Evolutionary conservation across 2,888 invertebrate genomes (phyloP), one percentile per base, ranked within the genome.

Genomic region (Agrypnus murinus): DNA sequence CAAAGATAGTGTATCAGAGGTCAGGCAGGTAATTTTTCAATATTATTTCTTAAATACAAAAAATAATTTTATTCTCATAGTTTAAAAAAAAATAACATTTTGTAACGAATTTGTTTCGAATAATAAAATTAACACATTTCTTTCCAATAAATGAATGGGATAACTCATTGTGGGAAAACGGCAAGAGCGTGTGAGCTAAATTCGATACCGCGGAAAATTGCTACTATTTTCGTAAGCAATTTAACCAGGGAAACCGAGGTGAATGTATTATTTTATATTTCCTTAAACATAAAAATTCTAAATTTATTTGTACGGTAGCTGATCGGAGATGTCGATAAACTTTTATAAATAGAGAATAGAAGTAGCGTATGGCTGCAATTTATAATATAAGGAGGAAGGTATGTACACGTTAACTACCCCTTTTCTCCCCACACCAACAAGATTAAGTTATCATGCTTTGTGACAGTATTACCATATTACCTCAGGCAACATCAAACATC

Each of bases 401-500:
- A 34, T 25, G 53, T 53, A 36, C 9, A 36, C 36, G n/a, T n/a
- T n/a, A n/a, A n/a, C n/a, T n/a, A n/a, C n/a, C n/a, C n/a, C n/a
- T n/a, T 25, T 25, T 25, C 25, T 15, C 55, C n/a, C 5, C 17
- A 4, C 36, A 36, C 5, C 36, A 36, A 6, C 5, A 45, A 43
- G 62, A 70, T 66, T 60, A 55, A 62, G 34, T 45, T 70, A 66
- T 70, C 70, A 62, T 15, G 43, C 59, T 55, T 25, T 46, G 43
- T 48, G 60, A 57, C 70, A 70, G 17, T 45, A 70, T 32, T 46
- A 43, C 36, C 57, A 58, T 58, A 58, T 65, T 50, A 64, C 64
- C 50, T 58, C 36, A 59, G 57, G 63, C 64, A 57, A 36, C 53
- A 45, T 36, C 65, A 65, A 65, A 55, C 31, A 64, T 31, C 34